Conservation (phyloP, 2,888 invertebrate genomes). For the Melanophora roralis region DNA sequence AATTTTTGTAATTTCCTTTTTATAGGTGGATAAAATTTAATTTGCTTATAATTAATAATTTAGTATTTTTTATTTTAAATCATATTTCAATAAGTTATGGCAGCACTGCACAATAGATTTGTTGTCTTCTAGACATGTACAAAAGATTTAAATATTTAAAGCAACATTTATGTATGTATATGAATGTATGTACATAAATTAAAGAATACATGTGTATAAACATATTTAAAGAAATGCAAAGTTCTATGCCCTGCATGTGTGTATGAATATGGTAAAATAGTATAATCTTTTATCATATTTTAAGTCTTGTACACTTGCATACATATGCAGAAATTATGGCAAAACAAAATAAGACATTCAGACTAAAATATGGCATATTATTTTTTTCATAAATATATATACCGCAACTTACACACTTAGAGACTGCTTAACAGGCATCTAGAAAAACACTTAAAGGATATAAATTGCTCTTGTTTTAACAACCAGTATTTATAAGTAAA, state of each 20-base stretch:
- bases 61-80: too few relatives aligned
- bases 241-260: not conserved
- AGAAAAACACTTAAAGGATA: constrained; percentile 14
- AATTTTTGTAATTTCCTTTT: too few relatives aligned
- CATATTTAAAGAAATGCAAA: not conserved
- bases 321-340: constrained; percentile 25
- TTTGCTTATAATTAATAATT: too few relatives aligned
- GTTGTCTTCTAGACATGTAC: not conserved
- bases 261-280: constrained; percentile 13
- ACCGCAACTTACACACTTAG: not conserved
- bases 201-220: not conserved
- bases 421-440: not conserved
- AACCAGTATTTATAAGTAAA: constrained; percentile 10
- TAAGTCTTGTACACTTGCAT: not conserved
- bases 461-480: constrained; percentile 34
- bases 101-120: not conserved
- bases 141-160: constrained; percentile 20
- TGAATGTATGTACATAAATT: not conserved
- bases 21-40: too few relatives aligned
- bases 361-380: constrained; percentile 41
- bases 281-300: constrained; percentile 33
- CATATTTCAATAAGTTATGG: too few relatives aligned
- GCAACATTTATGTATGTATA: not conserved
- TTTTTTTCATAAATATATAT: not conserved
- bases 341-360: constrained; percentile 36